Evolutionary conservation across 1,140 invertebrate genomes (phyloP).

Genomic region (Triops longicaudatus): DNA sequence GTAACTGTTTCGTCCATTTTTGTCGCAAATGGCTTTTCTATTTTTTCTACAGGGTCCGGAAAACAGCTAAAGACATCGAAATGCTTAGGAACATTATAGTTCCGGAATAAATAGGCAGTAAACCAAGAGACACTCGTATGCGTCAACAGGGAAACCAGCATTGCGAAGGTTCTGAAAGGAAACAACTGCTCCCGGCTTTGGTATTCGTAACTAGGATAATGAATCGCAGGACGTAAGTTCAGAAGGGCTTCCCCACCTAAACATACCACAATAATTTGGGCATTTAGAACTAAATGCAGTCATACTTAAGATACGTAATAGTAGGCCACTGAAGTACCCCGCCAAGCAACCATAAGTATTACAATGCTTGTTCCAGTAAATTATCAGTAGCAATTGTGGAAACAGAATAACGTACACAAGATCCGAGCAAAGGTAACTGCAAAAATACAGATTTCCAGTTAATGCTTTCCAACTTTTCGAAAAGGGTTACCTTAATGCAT

Average conservation of each 20-base stretch:
- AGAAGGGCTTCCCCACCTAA: slow-evolving; percentile 28
- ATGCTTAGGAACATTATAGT: not conserved
- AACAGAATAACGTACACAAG: slow-evolving; percentile 57
- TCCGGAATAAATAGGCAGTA: slow-evolving; percentile 41
- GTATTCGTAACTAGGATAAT: slow-evolving; percentile 31
- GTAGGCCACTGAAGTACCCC: slow-evolving; percentile 46
- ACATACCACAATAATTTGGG: not conserved
- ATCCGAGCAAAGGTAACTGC: slow-evolving; percentile 49
- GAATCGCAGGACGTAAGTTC: slow-evolving; percentile 16
- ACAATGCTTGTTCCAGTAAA: slow-evolving; percentile 44
- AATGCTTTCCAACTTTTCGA: not conserved
- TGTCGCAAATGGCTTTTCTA: not conserved
- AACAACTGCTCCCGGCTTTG: slow-evolving; percentile 47
- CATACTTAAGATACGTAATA: slow-evolving; percentile 42
- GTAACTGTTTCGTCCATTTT: not conserved
- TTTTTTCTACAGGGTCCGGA: not conserved
- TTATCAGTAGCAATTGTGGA: slow-evolving; percentile 52
- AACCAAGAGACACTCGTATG: slow-evolving; percentile 49
- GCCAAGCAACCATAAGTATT: slow-evolving; percentile 55
- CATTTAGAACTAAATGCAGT: not conserved
- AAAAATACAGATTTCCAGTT: not conserved
- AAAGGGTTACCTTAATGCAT: slow-evolving; percentile 58
- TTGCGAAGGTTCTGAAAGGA: slow-evolving; percentile 50
- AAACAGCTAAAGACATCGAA: slow-evolving; percentile 27
- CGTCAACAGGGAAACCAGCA: slow-evolving; percentile 51